phyloP scores from a whole-genome alignment of 2,113 vertebrate genomes.

The Oncorhynchus kisutch region DNA sequence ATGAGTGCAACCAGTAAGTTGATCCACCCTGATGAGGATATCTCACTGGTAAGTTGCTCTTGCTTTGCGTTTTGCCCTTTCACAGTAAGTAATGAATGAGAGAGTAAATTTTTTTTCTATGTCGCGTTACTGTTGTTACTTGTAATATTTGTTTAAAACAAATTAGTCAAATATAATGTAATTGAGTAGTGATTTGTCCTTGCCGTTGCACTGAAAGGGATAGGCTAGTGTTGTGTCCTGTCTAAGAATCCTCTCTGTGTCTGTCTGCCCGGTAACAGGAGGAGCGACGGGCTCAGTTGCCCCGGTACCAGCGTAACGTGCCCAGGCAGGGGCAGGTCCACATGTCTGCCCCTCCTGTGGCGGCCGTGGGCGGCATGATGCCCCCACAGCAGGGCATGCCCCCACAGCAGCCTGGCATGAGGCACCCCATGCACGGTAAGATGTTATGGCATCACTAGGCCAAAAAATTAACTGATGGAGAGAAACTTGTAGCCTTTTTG shows the following conservation, averaged over 20 bases:
- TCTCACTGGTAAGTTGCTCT: conserved; percentile 96
- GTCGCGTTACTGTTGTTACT: neutral
- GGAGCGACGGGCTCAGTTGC: conserved; percentile 92
- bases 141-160: neutral
- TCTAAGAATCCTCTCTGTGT: conserved; percentile 52
- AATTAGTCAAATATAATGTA: neutral
- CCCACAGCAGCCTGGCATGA: conserved; percentile 89
- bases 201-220: conserved; percentile 47
- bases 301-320: conserved; percentile 92
- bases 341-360: conserved; percentile 83
- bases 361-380: conserved; percentile 90
- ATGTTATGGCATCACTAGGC: neutral
- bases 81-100: conserved; percentile 79
- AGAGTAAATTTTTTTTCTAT: conserved; percentile 14
- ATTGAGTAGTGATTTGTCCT: conserved; percentile 27
- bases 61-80: conserved; percentile 71
- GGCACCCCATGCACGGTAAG: conserved; percentile 85
- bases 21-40: conserved; percentile 99
- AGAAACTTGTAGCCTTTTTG: too few relatives aligned
- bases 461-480: neutral
- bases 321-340: conserved; percentile 87
- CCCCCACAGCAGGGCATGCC: conserved; percentile 83
- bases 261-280: conserved; percentile 75
- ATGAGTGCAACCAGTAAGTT: conserved; percentile 99
- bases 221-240: conserved; percentile 16